phyloP scores from a whole-genome alignment of 2,797 vertebrate species.

The Adelosebastes latens region DNA sequence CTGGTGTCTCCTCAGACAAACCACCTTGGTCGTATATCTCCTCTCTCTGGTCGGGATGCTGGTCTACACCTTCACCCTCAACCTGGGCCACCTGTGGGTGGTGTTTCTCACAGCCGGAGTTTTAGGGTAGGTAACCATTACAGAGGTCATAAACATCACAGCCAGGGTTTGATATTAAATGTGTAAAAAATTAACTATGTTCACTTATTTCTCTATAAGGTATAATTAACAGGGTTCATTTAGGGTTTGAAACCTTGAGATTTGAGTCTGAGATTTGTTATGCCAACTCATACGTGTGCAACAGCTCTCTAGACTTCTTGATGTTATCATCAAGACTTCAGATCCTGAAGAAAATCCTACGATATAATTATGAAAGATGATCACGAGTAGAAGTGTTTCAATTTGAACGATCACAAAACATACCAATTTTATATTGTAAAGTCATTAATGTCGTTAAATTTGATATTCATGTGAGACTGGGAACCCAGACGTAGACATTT shows the following conservation, averaged over 20 bases:
- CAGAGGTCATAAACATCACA: background rate
- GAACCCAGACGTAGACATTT: background rate
- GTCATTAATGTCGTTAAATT: background rate
- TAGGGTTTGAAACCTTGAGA: background rate
- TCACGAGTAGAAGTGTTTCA: background rate
- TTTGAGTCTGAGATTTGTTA: background rate
- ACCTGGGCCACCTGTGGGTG: constrained; percentile 88
- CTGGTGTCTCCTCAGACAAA: constrained; percentile 82
- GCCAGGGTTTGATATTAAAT: background rate
- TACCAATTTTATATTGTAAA: background rate
- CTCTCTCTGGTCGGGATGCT: constrained; percentile 92
- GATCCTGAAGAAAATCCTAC: background rate
- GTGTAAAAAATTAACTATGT: background rate
- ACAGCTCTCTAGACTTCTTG: background rate
- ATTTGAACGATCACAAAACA: background rate
- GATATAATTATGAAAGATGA: background rate
- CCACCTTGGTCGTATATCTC: constrained; percentile 88
- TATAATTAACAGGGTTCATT: background rate
- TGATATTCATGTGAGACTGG: background rate
- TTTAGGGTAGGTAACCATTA: constrained; percentile 87
- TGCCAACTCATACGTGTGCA: background rate
- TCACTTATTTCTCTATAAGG: background rate
- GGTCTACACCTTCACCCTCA: constrained; percentile 89
- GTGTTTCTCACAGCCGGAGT: constrained; percentile 91
- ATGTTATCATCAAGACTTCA: background rate